Evolutionary conservation across 2,888 invertebrate genomes (phyloP), one percentile per base, ranked within the genome.

Genomic region (Nomada ferruginata): DNA sequence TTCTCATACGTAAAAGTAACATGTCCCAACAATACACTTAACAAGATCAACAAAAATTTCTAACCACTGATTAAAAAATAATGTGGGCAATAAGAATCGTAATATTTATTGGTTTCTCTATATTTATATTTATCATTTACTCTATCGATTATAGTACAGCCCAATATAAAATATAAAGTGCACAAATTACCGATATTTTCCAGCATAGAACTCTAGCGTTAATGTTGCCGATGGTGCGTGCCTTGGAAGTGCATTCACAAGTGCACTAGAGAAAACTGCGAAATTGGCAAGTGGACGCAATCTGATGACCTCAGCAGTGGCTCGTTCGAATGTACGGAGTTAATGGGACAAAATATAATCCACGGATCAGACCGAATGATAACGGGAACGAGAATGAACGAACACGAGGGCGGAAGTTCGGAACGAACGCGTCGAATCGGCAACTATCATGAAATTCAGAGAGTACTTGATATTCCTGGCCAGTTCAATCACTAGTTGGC

Each of bases 251-350:
- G 18, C 20, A 36, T 68, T 20, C 69, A 44, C 15, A n/a, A 11
- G n/a, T 4, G 11, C 42, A 23, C 42, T 4, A 52, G 68, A 85
- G 89, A 92, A 92, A 92, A 92, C 91, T 92, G 92, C 92, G 91
- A 92, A 92, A 92, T 91, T 92, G 91, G 91, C 92, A 92, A 90
- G 87, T 88, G 88, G 89, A 85, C 83, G 80, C 68, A 68, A 87
- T 72, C 63, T 68, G 78, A 85, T 88, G 87, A 89, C 84, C 87
- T 89, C 89, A 89, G 89, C 89, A 82, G 36, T 73, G 82, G 83
- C 73, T 80, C 86, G 83, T 76, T 80, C 85, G 82, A 72, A 81
- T 70, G 71, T 79, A 66, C 73, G 73, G 78, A 84, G 82, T 87
- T 87, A 89, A 89, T 89, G 88, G 88, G 79, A 79, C 85, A 87